Base-by-base conservation (phyloP, 1,140 invertebrate genomes). In the Chironomus striatipennis region DNA sequence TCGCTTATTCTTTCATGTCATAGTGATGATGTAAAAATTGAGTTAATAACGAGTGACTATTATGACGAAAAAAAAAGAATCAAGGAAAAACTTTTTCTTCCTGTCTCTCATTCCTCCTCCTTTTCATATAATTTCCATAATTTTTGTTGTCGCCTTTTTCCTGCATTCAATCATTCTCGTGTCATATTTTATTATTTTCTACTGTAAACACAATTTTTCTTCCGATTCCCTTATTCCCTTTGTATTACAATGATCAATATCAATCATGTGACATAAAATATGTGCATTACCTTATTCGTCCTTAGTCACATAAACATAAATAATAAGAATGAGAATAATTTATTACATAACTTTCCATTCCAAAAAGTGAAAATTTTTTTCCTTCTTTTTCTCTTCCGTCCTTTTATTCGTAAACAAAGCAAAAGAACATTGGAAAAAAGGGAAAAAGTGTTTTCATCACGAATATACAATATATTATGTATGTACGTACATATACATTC, bases 141-240 rank as follows among this genome's bases (percentile, higher is more conserved):
- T 34, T 34, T 34, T 34, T 57, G 12, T 57, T 57, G 47, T 57
- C 47, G 47, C 47, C 47, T 57, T 57, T 57, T 57, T 57, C 12
- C 47, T 57, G 12, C 47, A 57, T n/a, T 57, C 47, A 57, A 57
- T 57, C 47, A 57, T 57, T 57, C n/a, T 47, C 43, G 17, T 20
- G 65, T 70, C 65, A 70, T 34, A 70, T 20, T 70, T 70, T 67
- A 67, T 67, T 67, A 18, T 70, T 57, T n/a, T 34, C 24, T 34
- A 34, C 24, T 57, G 47, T n/a, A 57, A 57, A 15, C 9, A 57
- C 12, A 57, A 57, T 57, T 57, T n/a, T 57, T n/a, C 47, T n/a
- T 57, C 12, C 12, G 12, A 57, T 34, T 34, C 24, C 24, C 24
- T 34, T 34, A 57, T n/a, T n/a, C 47, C n/a, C 47, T 57, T 57